Percentiles rank a stretch among this genome's conserved stretches.
Conservation (phyloP, 2,888 invertebrate species). For the Dasypogon diadema region DNA sequence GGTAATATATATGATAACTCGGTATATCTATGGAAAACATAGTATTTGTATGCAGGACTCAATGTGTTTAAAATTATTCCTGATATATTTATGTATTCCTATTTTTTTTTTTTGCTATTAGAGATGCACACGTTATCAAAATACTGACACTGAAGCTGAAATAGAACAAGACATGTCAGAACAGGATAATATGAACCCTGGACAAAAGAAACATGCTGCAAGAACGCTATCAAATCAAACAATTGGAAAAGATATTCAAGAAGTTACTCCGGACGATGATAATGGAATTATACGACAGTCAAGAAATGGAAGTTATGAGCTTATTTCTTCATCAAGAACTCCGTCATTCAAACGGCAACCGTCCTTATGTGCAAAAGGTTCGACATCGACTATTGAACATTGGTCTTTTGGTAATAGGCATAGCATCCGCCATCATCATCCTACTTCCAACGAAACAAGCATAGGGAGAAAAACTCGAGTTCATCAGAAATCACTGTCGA, state of each 20-base stretch:
- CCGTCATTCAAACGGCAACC: constrained; percentile 51
- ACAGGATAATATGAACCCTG: constrained; percentile 61
- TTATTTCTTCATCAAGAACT: constrained; percentile 52
- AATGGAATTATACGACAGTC: constrained; percentile 53
- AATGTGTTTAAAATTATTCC: too few relatives aligned
- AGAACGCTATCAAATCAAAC: constrained; percentile 65
- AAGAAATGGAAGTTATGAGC: constrained; percentile 55
- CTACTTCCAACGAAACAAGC: constrained; percentile 5
- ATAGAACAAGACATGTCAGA: constrained; percentile 63
- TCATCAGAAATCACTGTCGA: constrained; percentile 66
- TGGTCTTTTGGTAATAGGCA: constrained; percentile 47
- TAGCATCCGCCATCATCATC: constrained; percentile 32
- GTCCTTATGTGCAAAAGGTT: constrained; percentile 39
- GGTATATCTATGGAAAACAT: too few relatives aligned
- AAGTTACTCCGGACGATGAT: constrained; percentile 62
- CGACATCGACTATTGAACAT: constrained; percentile 25
- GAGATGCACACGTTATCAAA: constrained; percentile 54
- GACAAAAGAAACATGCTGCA: constrained; percentile 61
- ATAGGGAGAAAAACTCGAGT: constrained; percentile 58
- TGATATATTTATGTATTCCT: too few relatives aligned
- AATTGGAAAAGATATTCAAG: constrained; percentile 64
- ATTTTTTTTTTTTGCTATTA: constrained; percentile 20
- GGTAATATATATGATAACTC: too few relatives aligned
- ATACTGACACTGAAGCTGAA: constrained; percentile 62
- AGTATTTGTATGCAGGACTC: too few relatives aligned